These are phyloP conservation scores for Lochmaea capreae DNA, from an alignment of 2,888 invertebrate species.

Conservation along the genomic window DNA sequence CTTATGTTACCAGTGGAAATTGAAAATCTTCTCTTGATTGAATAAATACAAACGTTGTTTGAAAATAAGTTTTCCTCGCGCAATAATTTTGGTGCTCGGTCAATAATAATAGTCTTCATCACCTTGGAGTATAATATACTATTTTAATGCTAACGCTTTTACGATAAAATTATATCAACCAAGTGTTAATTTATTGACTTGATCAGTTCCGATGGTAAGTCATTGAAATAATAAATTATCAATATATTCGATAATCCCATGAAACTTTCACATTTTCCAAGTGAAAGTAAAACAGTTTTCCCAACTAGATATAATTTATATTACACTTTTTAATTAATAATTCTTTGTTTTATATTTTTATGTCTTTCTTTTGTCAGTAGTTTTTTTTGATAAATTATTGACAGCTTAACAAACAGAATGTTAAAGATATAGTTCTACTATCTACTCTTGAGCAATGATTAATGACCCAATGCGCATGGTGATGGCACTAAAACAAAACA, in stretches of 20 bases:
- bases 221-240: not conserved
- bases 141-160: not conserved
- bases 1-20: too few relatives aligned
- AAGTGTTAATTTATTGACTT: not conserved
- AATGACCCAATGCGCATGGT: not conserved
- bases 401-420: not conserved
- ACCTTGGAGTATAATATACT: too few relatives aligned
- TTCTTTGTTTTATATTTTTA: too few relatives aligned
- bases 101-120: too few relatives aligned
- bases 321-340: not conserved
- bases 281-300: slow-evolving; percentile 10
- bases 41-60: too few relatives aligned
- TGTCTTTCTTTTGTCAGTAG: too few relatives aligned
- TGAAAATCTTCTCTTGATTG: too few relatives aligned
- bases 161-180: not conserved
- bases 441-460: too few relatives aligned
- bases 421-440: not conserved
- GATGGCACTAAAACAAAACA: not conserved
- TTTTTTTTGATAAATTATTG: too few relatives aligned
- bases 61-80: too few relatives aligned
- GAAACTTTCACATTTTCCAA: slow-evolving; percentile 2
- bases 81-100: too few relatives aligned
- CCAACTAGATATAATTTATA: not conserved
- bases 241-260: not conserved
- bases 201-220: not conserved